Conservation (phyloP, 2,888 invertebrate species). For the Exocentrus adspersus region DNA sequence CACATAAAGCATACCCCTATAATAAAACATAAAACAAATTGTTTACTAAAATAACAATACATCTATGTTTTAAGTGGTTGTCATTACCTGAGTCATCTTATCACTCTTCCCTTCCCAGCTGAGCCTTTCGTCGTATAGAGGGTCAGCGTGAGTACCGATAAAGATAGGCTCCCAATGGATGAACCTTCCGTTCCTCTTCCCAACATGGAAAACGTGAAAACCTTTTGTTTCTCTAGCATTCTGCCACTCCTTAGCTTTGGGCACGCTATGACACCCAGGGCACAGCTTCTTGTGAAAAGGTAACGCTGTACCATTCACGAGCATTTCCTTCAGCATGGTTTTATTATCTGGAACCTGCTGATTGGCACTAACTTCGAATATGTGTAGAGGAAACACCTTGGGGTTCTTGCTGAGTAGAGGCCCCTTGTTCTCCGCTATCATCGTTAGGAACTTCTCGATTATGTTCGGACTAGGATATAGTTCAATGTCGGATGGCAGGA, state of each 20-base stretch:
- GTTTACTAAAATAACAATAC: too few relatives aligned
- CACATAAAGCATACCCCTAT: conserved; percentile 91
- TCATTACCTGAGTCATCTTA: conserved; percentile 91
- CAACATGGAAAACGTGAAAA: conserved; percentile 84
- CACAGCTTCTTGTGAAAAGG: conserved; percentile 93
- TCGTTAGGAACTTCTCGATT: conserved; percentile 82
- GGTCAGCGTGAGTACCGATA: conserved; percentile 89
- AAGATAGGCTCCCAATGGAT: conserved; percentile 95
- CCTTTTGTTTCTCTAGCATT: conserved; percentile 75
- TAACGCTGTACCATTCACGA: conserved; percentile 81
- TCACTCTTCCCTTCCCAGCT: conserved; percentile 96
- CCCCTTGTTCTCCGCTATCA: conserved; percentile 77
- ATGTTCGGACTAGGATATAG: conserved; percentile 88
- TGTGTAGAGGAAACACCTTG: conserved; percentile 84
- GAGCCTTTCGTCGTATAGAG: conserved; percentile 89
- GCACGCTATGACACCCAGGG: conserved; percentile 88
- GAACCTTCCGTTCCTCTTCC: conserved; percentile 81
- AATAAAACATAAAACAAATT: conserved; percentile 37
- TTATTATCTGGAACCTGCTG: conserved; percentile 78
- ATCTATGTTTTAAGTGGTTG: neutral
- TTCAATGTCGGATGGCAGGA: conserved; percentile 90
- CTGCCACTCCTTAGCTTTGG: conserved; percentile 87
- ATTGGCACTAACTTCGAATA: conserved; percentile 85
- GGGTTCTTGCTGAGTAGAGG: conserved; percentile 71
- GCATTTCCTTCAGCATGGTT: conserved; percentile 73